A percentile compares a stretch with the other conserved stretches of the same genome.
Conservation (phyloP, 2,113 vertebrate species). For the Perca flavescens region DNA sequence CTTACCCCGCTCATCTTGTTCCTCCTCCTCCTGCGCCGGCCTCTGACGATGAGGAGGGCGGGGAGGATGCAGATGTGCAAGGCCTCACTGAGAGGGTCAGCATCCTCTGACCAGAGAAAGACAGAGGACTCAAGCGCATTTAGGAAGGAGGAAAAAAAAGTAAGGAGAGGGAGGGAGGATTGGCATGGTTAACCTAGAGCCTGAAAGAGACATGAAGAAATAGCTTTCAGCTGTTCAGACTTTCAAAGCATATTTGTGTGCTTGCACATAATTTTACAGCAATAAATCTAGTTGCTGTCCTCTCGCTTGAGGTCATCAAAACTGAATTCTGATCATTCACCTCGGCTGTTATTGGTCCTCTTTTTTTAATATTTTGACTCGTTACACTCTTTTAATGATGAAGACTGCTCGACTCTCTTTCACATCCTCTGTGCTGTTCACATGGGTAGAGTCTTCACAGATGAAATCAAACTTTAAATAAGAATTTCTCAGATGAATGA, state of each 20-base stretch:
- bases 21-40: constrained; percentile 42
- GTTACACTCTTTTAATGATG: constrained; percentile 9
- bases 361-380: constrained; percentile 44
- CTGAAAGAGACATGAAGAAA: constrained; percentile 8
- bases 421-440: background rate
- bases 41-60: constrained; percentile 75
- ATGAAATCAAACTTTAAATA: constrained; percentile 16
- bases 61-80: constrained; percentile 87
- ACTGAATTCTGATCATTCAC: constrained; percentile 9
- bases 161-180: background rate
- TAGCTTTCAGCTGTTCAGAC: constrained; percentile 36
- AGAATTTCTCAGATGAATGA: background rate
- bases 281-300: constrained; percentile 37
- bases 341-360: constrained; percentile 8
- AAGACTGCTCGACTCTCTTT: constrained; percentile 7
- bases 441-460: background rate
- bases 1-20: constrained; percentile 85
- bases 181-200: background rate
- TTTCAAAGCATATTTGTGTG: constrained; percentile 2
- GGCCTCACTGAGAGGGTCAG: constrained; percentile 92
- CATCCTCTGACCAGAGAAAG: constrained; percentile 85
- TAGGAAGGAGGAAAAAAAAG: constrained; percentile 8
- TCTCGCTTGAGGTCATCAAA: constrained; percentile 13
- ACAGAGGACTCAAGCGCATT: background rate
- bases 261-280: constrained; percentile 26